Percentiles rank a stretch among this genome's conserved stretches.
Evolutionary conservation across 2,888 invertebrate genomes (phyloP).

Genomic region (Onthophagus sagittarius): DNA sequence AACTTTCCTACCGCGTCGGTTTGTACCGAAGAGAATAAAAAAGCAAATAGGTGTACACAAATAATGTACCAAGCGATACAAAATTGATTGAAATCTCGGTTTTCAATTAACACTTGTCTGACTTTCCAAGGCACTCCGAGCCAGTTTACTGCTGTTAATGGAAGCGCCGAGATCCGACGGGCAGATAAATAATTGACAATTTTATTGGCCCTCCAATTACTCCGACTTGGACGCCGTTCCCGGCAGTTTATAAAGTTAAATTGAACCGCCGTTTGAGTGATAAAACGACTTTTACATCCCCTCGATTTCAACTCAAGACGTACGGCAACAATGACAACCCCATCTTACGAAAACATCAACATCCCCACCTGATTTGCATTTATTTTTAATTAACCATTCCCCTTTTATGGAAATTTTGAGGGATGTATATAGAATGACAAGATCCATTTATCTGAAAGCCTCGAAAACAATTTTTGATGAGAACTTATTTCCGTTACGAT

Average conservation of each 20-base stretch:
- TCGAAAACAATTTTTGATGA: not conserved
- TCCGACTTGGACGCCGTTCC: not conserved
- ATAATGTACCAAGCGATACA: not conserved
- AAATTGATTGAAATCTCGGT: not conserved
- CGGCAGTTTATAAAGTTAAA: not conserved
- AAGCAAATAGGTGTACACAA: not conserved
- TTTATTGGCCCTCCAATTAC: not conserved
- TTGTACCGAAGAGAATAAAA: not conserved
- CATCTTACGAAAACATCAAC: not conserved
- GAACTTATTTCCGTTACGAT: not conserved
- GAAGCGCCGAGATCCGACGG: not conserved
- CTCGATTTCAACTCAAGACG: not conserved
- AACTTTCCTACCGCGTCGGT: not conserved
- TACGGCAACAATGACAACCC: not conserved
- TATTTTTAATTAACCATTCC: not conserved
- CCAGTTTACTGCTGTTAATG: not conserved
- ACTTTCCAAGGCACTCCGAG: not conserved
- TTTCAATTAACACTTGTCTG: not conserved
- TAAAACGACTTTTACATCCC: not conserved
- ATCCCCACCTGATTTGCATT: too few species aligned
- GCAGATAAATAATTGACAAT: not conserved
- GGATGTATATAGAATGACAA: not conserved
- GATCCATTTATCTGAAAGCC: not conserved
- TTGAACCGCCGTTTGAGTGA: not conserved
- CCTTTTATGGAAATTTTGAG: not conserved